Evolutionary conservation across 2,113 vertebrate species (phyloP).

Genomic region (Crotalus horridus): DNA sequence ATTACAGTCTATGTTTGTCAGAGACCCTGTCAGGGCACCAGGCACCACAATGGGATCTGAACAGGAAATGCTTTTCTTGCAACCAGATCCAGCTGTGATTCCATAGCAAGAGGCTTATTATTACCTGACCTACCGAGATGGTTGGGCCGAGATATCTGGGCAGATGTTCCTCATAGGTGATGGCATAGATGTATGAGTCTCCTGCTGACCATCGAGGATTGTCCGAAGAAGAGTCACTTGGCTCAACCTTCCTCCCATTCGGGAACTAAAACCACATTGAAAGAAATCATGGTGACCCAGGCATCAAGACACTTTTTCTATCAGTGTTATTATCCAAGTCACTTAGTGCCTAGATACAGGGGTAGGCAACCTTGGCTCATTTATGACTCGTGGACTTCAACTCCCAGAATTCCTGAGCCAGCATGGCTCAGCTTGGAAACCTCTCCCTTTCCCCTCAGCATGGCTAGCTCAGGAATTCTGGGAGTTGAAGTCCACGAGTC

Average conservation of each 20-base stretch:
- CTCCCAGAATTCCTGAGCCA: too few species aligned
- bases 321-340: background rate
- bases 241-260: background rate
- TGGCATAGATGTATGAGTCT: background rate
- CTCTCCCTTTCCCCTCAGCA: too few species aligned
- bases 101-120: too few species aligned
- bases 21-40: background rate
- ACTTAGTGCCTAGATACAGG: background rate
- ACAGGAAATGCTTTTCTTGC: background rate
- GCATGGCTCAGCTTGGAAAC: too few species aligned
- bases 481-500: too few species aligned
- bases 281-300: too few species aligned
- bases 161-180: conserved; percentile 23
- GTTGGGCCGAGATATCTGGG: background rate
- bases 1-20: too few species aligned
- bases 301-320: too few species aligned
- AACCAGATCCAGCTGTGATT: background rate
- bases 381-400: too few species aligned
- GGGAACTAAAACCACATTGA: background rate
- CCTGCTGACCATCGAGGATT: background rate
- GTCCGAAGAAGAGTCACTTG: background rate
- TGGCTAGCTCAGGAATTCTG: too few species aligned
- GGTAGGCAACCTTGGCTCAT: too few species aligned
- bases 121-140: background rate
- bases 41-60: background rate